Conservation (phyloP, 1,140 invertebrate species). For the Habropoda laboriosa region DNA sequence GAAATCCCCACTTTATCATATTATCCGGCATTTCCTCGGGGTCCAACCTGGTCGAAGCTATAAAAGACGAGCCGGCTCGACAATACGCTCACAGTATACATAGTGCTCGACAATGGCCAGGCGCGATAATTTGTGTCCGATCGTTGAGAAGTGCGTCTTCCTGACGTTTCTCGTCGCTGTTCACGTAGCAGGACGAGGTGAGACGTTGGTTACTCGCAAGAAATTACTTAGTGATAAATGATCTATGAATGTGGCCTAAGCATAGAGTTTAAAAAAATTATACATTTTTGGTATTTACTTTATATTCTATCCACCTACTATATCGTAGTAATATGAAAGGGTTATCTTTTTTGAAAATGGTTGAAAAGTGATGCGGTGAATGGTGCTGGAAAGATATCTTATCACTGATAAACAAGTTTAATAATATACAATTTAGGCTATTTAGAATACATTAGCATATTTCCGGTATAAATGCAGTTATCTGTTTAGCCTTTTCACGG, state of each 20-base stretch:
- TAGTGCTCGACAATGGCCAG: slow-evolving; percentile 25
- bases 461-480: no score
- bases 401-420: no score
- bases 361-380: no score
- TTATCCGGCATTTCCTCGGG: no score
- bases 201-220: neutral
- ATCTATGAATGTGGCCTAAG: neutral
- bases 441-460: no score
- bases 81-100: neutral
- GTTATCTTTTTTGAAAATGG: no score
- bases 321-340: no score
- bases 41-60: slow-evolving; percentile 3
- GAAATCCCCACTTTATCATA: neutral
- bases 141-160: neutral
- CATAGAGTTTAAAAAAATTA: neutral
- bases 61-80: slow-evolving; percentile 31
- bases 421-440: no score
- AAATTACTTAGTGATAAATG: neutral
- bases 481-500: no score
- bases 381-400: no score
- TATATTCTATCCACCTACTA: no score
- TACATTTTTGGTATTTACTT: no score
- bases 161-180: neutral
- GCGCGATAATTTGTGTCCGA: neutral
- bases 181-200: neutral